These are phyloP conservation scores for Platysteira castanea DNA, from an alignment of 2,113 vertebrate genomes.

Conservation along the genomic window DNA sequence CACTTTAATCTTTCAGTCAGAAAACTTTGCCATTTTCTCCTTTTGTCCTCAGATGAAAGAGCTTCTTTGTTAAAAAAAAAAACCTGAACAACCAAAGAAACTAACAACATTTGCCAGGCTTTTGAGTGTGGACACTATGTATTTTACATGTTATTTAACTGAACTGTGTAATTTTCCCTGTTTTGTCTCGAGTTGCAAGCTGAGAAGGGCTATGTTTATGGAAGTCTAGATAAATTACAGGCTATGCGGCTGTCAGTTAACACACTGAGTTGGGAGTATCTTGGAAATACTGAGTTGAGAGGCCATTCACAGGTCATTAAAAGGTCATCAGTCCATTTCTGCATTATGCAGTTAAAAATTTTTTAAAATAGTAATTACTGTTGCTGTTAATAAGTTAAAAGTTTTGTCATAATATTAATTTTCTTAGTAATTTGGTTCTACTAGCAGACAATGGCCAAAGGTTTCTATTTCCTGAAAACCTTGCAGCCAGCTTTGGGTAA, in stretches of 20 bases:
- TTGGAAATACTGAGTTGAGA: background rate
- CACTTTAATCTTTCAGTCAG: background rate
- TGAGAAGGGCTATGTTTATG: background rate
- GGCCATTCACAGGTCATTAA: background rate
- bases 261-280: background rate
- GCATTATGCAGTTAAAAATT: background rate
- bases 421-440: background rate
- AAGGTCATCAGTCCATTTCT: background rate
- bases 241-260: background rate
- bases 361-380: background rate
- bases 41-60: background rate
- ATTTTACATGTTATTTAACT: background rate
- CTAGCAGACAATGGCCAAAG: background rate
- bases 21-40: background rate
- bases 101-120: background rate
- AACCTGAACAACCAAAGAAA: background rate
- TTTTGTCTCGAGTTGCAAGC: background rate
- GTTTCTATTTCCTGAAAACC: background rate
- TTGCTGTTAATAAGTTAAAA: background rate
- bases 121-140: background rate
- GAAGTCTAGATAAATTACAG: background rate
- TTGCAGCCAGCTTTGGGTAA: background rate
- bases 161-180: background rate
- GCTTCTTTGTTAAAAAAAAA: background rate
- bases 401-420: background rate